Evolutionary conservation across 2,113 vertebrate species (phyloP).

Genomic region (Dicrurus megarhynchus): DNA sequence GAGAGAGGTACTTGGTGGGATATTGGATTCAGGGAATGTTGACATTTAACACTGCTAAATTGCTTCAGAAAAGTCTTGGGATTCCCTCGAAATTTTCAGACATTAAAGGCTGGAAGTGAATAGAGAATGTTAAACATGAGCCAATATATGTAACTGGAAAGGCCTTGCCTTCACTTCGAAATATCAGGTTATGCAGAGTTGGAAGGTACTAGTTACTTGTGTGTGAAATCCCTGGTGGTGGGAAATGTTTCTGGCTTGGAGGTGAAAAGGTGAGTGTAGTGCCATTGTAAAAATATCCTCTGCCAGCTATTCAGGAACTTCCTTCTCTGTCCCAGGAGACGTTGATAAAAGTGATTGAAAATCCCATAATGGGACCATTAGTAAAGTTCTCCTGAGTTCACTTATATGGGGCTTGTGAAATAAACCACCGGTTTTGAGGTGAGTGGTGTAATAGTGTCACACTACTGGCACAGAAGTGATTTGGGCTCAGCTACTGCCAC

Average conservation of each 20-base stretch:
- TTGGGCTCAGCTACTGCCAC: not conserved
- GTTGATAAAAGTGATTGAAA: not conserved
- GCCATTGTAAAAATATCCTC: not conserved
- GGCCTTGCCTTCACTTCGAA: not conserved
- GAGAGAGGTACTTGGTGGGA: constrained; percentile 83
- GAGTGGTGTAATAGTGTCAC: not conserved
- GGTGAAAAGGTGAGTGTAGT: not conserved
- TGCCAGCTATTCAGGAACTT: not conserved
- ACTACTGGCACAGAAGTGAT: not conserved
- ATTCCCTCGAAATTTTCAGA: not conserved
- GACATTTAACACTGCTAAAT: not conserved
- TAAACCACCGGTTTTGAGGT: not conserved
- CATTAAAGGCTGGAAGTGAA: not conserved
- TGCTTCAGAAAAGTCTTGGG: not conserved
- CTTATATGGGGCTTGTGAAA: not conserved
- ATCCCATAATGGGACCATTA: not conserved
- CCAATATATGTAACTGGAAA: not conserved
- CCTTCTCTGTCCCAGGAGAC: not conserved
- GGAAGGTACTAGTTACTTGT: not conserved
- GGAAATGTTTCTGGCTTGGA: not conserved
- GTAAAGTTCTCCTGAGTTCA: not conserved
- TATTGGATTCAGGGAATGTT: not conserved
- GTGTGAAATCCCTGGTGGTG: not conserved
- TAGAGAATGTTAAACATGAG: not conserved
- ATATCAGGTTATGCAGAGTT: not conserved